Base-by-base conservation (phyloP, 2,888 invertebrate genomes). In the Incurvaria masculella region DNA sequence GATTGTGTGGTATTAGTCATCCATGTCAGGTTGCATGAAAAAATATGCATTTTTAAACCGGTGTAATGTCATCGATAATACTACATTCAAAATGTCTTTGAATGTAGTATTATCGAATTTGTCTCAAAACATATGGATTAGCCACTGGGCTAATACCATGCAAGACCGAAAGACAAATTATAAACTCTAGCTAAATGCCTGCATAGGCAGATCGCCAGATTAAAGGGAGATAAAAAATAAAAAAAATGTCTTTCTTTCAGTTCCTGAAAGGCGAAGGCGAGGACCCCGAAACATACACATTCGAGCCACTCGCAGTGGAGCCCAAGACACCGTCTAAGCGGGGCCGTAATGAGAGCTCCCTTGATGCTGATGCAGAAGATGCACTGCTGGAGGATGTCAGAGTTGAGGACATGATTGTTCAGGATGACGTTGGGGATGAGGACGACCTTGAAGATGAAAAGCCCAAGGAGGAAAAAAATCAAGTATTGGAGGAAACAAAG, bases 211-310 rank as follows among this genome's bases (percentile, higher is more conserved):
- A n/a, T n/a, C n/a, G n/a, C n/a, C n/a, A n/a, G n/a, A n/a, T n/a
- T n/a, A n/a, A n/a, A n/a, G n/a, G n/a, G n/a, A n/a, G n/a, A n/a
- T n/a, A n/a, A n/a, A n/a, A n/a, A n/a, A n/a, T n/a, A n/a, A n/a
- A n/a, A n/a, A n/a, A n/a, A n/a, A n/a, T n/a, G n/a, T 49, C 49
- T 54, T 67, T 70, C 54, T 71, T 78, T 67, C 64, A 89, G 84
- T 84, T 88, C 6, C 61, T 85, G 45, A 76, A 81, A 59, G 84
- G 85, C 14, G 86, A 89, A 64, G 88, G 89, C 3, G 72, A 84
- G 50, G 85, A 93, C 74, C 88, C 91, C 2, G 85, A 85, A 8
- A 87, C 85, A 21, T 87, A 81, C 64, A 65, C 84, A 40, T 88
- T 90, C 68, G 82, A 84, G 52, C 61, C 73, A 52, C 60, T 57